These are phyloP conservation scores for Collichthys lucidus DNA, from an alignment of 2,113 vertebrate species.

Conservation along the genomic window DNA sequence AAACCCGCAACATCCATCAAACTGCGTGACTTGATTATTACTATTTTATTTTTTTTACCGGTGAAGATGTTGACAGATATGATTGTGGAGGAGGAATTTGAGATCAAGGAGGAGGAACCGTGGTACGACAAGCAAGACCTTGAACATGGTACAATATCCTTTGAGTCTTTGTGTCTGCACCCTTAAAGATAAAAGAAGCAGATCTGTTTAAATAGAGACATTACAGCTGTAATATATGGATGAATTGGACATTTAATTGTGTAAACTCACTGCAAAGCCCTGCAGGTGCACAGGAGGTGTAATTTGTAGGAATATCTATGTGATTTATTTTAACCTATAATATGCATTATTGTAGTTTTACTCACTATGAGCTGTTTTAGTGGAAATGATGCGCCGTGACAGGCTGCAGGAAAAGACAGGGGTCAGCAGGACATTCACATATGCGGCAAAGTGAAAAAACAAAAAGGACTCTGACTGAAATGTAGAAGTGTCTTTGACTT, in stretches of 20 bases:
- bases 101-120: slow-evolving; percentile 83
- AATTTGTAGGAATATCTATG: background rate
- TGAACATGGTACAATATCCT: slow-evolving; percentile 78
- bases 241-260: background rate
- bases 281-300: background rate
- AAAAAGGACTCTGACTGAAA: background rate
- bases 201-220: accelerated
- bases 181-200: background rate
- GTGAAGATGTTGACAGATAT: slow-evolving; percentile 80
- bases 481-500: slow-evolving; percentile 10
- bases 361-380: background rate
- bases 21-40: background rate
- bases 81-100: slow-evolving; percentile 84
- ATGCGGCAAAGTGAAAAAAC: slow-evolving; percentile 57
- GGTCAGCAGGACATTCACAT: slow-evolving; percentile 47
- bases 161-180: slow-evolving; percentile 43
- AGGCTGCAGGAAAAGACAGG: background rate
- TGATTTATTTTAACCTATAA: background rate
- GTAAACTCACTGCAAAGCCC: background rate
- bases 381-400: background rate
- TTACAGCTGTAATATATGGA: background rate
- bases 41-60: background rate
- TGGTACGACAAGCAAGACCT: slow-evolving; percentile 85
- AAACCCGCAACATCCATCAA: background rate
- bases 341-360: background rate